Conservation (phyloP, 2,888 invertebrate genomes). For the Drosophila imparisetae region DNA sequence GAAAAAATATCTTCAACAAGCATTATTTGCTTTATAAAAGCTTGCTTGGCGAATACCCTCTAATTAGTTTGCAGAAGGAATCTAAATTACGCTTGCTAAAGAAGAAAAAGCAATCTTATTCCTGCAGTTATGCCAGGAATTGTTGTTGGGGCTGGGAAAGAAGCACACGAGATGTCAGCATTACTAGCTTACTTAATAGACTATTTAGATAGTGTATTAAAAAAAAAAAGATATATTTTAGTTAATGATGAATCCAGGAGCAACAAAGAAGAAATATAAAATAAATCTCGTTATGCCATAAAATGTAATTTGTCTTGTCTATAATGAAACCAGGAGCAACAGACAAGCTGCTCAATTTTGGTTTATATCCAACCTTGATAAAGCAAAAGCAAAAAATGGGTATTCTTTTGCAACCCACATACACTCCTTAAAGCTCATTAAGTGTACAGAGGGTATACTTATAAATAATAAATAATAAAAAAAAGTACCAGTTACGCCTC, state of each 20-base stretch:
- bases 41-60: conserved; percentile 6
- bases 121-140: background rate
- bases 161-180: background rate
- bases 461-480: background rate
- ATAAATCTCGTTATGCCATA: background rate
- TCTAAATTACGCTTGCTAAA: background rate
- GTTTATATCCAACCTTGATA: background rate
- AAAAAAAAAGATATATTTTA: background rate
- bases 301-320: background rate
- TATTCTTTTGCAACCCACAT: background rate
- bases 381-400: background rate
- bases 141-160: background rate
- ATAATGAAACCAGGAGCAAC: background rate
- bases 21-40: background rate
- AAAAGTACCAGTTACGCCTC: conserved; percentile 1
- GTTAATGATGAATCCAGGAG: background rate
- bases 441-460: conserved; percentile 6
- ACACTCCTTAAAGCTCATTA: background rate
- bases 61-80: background rate
- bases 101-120: background rate
- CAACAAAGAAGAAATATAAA: background rate
- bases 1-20: conserved; percentile 5
- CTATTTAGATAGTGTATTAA: background rate
- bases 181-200: background rate
- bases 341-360: background rate